Percentiles rank a stretch among this genome's conserved stretches.
Conservation (phyloP, 2,797 vertebrate species). For the Leptatherina wallacei region DNA sequence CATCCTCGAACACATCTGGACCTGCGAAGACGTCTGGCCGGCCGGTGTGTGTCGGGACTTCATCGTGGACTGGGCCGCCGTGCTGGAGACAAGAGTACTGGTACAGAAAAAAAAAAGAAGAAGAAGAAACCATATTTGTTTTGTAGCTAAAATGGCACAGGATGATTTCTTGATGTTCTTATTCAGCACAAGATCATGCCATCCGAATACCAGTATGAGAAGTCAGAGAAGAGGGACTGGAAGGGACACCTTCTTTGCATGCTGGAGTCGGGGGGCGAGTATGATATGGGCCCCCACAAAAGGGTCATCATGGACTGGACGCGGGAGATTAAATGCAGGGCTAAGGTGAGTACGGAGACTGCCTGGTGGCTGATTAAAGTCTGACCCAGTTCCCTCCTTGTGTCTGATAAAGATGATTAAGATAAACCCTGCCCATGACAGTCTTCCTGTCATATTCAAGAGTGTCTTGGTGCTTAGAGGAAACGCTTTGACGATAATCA, state of each 20-base stretch:
- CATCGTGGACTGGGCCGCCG: slow-evolving; percentile 79
- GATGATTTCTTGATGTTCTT: background rate
- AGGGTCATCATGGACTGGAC: slow-evolving; percentile 84
- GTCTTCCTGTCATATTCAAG: slow-evolving; percentile 5
- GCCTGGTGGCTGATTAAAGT: slow-evolving; percentile 35
- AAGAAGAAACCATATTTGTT: background rate
- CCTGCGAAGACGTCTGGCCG: slow-evolving; percentile 79
- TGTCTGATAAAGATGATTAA: slow-evolving; percentile 59
- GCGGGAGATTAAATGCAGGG: slow-evolving; percentile 71
- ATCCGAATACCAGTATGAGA: slow-evolving; percentile 61
- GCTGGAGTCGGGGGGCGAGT: slow-evolving; percentile 78
- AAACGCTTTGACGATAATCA: background rate
- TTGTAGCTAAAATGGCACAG: background rate
- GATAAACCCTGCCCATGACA: slow-evolving; percentile 36
- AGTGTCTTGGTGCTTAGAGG: background rate
- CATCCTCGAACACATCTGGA: slow-evolving; percentile 83
- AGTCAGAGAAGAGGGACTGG: slow-evolving; percentile 76
- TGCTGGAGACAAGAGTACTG: slow-evolving; percentile 77
- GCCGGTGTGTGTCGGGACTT: slow-evolving; percentile 77
- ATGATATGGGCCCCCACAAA: slow-evolving; percentile 78
- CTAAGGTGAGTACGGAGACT: slow-evolving; percentile 65
- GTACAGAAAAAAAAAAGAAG: slow-evolving; percentile 10
- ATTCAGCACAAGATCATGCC: slow-evolving; percentile 63
- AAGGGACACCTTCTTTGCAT: slow-evolving; percentile 77
- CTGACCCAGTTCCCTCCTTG: slow-evolving; percentile 58